Evolutionary conservation across 2,113 vertebrate species (phyloP), one percentile per base, ranked within the genome.

Genomic region (Alethe castanea): DNA sequence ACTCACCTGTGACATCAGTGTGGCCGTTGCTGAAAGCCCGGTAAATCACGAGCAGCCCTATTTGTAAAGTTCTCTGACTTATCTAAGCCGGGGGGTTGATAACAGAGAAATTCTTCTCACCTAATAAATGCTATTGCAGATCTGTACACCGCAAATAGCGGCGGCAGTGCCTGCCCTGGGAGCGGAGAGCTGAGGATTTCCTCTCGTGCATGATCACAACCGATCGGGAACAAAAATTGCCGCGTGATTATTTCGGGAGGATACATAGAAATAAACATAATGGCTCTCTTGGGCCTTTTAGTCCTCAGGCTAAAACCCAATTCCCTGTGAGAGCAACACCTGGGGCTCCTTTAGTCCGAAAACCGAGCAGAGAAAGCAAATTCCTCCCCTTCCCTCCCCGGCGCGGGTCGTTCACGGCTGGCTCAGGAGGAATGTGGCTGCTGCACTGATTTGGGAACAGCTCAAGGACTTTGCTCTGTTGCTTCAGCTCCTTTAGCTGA

Each of bases 391-490:
- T 50, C n/a, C 64, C 64, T 65, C 5, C 24, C 3, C 44, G 8
- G 12, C 14, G 23, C 22, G 14, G 72, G 52, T 61, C 19, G 1
- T 19, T 52, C 38, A 17, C 2, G 3, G 64, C 60, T 40, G 13
- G 17, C 35, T 45, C 4, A 6, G 52, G 69, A 96, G 71, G 76
- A 90, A 78, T 38, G 82, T 7, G 65, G 29, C 42, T 40, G 25
- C 22, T 90, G 56, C n/a, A 4, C 23, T 53, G n/a, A 26, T 62
- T 57, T 36, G 67, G 45, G 90, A 72, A 24, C 40, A 79, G 31
- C 48, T 38, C 79, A 82, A 81, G 93, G 93, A 92, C 92, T 96
- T 92, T 40, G 82, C 52, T 81, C 83, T 74, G 15, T 82, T 64
- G 36, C 69, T 81, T 36, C 69, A 67, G 64, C 67, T 90, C 52